phyloP scores from a whole-genome alignment of 2,888 invertebrate genomes.

The Liopterus haemorrhoidalis region DNA sequence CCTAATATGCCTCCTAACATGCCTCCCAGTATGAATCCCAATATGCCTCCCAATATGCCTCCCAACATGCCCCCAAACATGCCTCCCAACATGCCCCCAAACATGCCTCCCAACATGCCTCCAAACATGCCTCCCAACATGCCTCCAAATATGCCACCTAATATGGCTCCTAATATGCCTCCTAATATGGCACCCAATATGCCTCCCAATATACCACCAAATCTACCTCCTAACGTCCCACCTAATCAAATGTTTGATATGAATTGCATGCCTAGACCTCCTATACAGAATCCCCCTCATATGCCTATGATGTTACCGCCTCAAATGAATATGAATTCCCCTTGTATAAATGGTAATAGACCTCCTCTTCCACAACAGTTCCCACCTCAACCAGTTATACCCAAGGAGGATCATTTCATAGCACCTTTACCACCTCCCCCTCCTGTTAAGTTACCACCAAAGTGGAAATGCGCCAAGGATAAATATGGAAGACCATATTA shows the following conservation, averaged over 20 bases:
- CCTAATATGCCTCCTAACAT: conserved; percentile 11
- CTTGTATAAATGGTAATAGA: conserved; percentile 20
- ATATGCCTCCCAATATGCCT: conserved; percentile 21
- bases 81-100: neutral
- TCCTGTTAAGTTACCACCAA: conserved; percentile 64
- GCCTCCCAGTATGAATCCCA: conserved; percentile 13
- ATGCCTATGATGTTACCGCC: conserved; percentile 29
- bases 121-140: neutral
- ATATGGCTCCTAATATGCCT: conserved; percentile 8
- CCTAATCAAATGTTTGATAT: conserved; percentile 10
- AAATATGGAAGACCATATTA: conserved; percentile 81
- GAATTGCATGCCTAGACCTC: conserved; percentile 19
- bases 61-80: conserved; percentile 14
- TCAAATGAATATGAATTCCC: conserved; percentile 21
- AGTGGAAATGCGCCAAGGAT: conserved; percentile 84
- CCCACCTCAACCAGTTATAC: conserved; percentile 18
- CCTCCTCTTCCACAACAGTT: conserved; percentile 24
- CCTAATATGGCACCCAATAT: conserved; percentile 30
- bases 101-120: no score
- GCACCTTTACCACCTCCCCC: conserved; percentile 46
- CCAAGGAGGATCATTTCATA: conserved; percentile 40
- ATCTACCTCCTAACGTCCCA: conserved; percentile 3
- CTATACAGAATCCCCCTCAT: conserved; percentile 20
- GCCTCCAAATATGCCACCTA: neutral
- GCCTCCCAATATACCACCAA: conserved; percentile 27